Evolutionary conservation across 2,113 vertebrate species (phyloP).

Genomic region (Gadus macrocephalus): DNA sequence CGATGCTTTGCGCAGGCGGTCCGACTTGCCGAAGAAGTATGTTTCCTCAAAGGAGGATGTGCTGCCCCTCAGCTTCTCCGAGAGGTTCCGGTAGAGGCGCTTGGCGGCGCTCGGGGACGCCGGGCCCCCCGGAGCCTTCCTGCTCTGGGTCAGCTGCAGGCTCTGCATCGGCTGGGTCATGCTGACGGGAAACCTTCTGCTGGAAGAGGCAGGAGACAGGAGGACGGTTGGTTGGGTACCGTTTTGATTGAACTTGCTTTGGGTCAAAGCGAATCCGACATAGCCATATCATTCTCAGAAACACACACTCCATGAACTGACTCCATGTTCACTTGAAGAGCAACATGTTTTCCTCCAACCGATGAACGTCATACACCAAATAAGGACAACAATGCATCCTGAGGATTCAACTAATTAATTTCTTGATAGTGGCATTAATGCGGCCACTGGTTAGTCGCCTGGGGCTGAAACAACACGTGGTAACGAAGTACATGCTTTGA

Average conservation of each 20-base stretch:
- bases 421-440: too few species aligned
- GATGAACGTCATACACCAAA: too few species aligned
- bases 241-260: too few species aligned
- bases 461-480: too few species aligned
- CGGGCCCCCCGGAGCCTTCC: conserved; percentile 77
- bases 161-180: conserved; percentile 97
- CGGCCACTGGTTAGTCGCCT: too few species aligned
- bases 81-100: conserved; percentile 92
- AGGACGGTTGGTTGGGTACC: background rate
- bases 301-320: background rate
- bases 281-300: background rate
- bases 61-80: conserved; percentile 90
- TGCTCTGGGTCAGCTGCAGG: conserved; percentile 82
- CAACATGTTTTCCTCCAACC: too few species aligned
- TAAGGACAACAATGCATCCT: too few species aligned
- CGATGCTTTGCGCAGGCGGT: conserved; percentile 86
- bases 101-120: conserved; percentile 93
- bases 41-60: conserved; percentile 91
- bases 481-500: too few species aligned
- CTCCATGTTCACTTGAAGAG: too few species aligned
- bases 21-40: conserved; percentile 83
- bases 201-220: background rate
- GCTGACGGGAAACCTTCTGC: conserved; percentile 68
- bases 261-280: background rate
- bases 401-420: too few species aligned